Evolutionary conservation across 1,140 invertebrate species (phyloP).

Genomic region (Drosophila sechellia): DNA sequence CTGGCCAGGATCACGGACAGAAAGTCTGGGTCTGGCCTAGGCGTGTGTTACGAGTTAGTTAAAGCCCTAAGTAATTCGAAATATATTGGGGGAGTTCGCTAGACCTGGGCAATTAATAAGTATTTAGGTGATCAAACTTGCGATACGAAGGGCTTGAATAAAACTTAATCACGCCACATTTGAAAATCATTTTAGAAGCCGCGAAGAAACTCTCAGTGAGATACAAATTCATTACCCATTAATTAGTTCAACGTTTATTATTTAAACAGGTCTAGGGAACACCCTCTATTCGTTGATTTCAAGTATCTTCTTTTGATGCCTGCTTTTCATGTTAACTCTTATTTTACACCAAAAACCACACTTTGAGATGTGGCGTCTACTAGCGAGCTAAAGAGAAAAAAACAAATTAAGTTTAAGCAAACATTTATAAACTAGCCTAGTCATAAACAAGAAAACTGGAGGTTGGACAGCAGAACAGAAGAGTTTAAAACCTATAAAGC

Average conservation of each 20-base stretch:
- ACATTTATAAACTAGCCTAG: slow-evolving; percentile 59
- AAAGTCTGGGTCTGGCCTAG: slow-evolving; percentile 27
- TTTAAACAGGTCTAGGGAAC: slow-evolving; percentile 3
- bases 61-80: slow-evolving; percentile 36
- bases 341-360: slow-evolving; percentile 35
- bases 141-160: neutral
- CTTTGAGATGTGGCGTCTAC: slow-evolving; percentile 53
- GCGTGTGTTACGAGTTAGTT: slow-evolving; percentile 52
- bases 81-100: neutral
- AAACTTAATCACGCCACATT: neutral
- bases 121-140: slow-evolving; percentile 1
- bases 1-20: slow-evolving; percentile 40
- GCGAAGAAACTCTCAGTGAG: too few species aligned
- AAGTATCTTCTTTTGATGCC: slow-evolving; percentile 29
- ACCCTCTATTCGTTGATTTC: slow-evolving; percentile 21
- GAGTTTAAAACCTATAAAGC: slow-evolving; percentile 35
- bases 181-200: neutral
- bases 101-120: neutral
- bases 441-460: slow-evolving; percentile 21
- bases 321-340: slow-evolving; percentile 39
- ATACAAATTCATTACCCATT: neutral
- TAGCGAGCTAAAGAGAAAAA: slow-evolving; percentile 62
- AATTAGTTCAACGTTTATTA: neutral
- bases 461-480: slow-evolving; percentile 8
- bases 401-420: slow-evolving; percentile 66